A percentile compares a stretch with the other conserved stretches of the same genome.
phyloP scores from a whole-genome alignment of 2,888 invertebrate species.

The Aricia artaxerxes region DNA sequence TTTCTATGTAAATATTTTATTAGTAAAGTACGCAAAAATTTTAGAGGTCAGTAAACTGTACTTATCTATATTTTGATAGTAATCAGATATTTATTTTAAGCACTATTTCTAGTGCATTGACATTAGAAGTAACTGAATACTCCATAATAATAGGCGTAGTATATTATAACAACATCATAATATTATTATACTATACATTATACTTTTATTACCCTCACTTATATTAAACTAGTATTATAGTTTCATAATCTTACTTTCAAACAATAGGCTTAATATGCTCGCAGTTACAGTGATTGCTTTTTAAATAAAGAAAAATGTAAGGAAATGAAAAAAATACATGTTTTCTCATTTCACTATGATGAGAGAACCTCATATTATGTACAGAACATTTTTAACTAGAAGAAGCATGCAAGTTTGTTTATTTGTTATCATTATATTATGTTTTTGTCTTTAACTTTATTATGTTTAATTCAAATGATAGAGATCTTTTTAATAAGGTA shows the following conservation, averaged over 20 bases:
- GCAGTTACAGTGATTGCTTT: background rate
- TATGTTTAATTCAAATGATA: too few species aligned
- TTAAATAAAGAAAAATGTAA: background rate
- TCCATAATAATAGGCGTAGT: background rate
- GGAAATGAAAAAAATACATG: background rate
- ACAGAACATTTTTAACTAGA: background rate
- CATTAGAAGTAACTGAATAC: background rate
- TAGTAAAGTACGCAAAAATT: too few species aligned
- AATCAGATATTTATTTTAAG: background rate
- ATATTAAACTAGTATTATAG: background rate
- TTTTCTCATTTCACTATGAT: background rate
- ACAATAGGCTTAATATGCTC: background rate
- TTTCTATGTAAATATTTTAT: too few species aligned
- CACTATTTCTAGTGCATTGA: background rate
- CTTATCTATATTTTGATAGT: too few species aligned
- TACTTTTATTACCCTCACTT: background rate
- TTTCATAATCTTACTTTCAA: background rate
- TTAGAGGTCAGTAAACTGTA: too few species aligned
- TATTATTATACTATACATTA: background rate
- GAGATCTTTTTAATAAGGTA: too few species aligned
- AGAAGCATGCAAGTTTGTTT: background rate
- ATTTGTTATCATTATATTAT: too few species aligned
- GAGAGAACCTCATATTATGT: background rate
- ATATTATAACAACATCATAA: background rate
- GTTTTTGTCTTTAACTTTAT: too few species aligned